Evolutionary conservation across 1,140 invertebrate genomes (phyloP), one percentile per base, ranked within the genome.

Genomic region (Camponotus pennsylvanicus): DNA sequence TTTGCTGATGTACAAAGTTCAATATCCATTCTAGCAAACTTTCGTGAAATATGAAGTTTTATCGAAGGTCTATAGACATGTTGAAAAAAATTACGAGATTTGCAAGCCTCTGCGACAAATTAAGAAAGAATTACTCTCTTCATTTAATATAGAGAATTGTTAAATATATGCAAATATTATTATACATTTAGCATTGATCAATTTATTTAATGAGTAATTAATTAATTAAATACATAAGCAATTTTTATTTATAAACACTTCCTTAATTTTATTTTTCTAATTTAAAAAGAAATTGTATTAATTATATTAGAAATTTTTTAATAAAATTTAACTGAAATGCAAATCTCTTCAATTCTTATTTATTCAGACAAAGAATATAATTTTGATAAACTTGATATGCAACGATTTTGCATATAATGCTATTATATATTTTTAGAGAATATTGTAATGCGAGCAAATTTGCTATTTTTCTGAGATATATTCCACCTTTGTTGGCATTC

Each of bases 401-500:
- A 49, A 49, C 13, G 4, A 49, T 49, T 49, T 49, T 27, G 27
- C 27, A 40, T 40, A 40, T 15, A 73, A 27, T n/a, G 5, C 42
- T 0, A n/a, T 13, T 52, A 69, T 69, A 11, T 55, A 69, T 55
- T 55, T 69, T 79, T 37, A 1, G 15, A 18, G 45, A 49, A 49
- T 49, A 49, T 15, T 49, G 6, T 32, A n/a, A 6, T 79, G 34
- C n/a, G 27, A 27, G 34, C 27, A 49, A 52, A 55, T 11, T 32
- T 6, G 15, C 13, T 67, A 52, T 27, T 55, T 63, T 49, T 77
- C 15, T n/a, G 2, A 40, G 5, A 69, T 27, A 21, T 37, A 27
- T 40, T 79, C 45, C 55, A 79, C 77, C 77, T 79, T 69, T 7
- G 4, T 67, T 40, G 8, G 40, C 34, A 34, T 21, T 37, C 63